Conservation (phyloP, 2,113 vertebrate genomes). For the Galbula dea region DNA sequence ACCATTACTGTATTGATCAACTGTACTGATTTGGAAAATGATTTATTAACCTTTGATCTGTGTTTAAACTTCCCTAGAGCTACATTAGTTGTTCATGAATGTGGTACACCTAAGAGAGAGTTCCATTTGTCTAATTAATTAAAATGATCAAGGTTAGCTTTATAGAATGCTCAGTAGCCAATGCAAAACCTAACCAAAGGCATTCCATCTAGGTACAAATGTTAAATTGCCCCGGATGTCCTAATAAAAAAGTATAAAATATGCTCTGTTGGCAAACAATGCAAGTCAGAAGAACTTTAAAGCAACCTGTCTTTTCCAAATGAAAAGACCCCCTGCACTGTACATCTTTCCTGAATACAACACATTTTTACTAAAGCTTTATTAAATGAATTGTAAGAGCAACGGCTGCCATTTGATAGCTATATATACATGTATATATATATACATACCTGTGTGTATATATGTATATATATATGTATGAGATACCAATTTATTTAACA, state of each 20-base stretch:
- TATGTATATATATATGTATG: constrained; percentile 75
- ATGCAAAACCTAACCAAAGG: constrained; percentile 68
- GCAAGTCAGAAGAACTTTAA: constrained; percentile 82
- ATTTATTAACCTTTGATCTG: constrained; percentile 63
- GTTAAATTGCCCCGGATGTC: constrained; percentile 69
- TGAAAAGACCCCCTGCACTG: constrained; percentile 85
- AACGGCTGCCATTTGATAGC: constrained; percentile 78
- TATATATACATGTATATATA: constrained; percentile 67
- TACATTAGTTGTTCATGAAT: constrained; percentile 23
- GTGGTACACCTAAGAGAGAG: constrained; percentile 47
- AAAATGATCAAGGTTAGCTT: constrained; percentile 68
- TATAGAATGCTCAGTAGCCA: constrained; percentile 68
- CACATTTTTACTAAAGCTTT: constrained; percentile 91
- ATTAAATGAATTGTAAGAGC: constrained; percentile 91
- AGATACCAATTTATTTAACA: constrained; percentile 80
- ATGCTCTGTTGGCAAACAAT: constrained; percentile 76
- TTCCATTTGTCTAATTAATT: constrained; percentile 56
- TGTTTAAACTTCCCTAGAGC: constrained; percentile 51
- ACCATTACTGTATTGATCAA: constrained; percentile 23
- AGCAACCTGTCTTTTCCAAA: constrained; percentile 84
- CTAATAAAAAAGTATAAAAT: constrained; percentile 80
- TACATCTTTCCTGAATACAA: constrained; percentile 87
- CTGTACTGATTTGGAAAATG: constrained; percentile 53
- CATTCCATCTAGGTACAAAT: constrained; percentile 74
- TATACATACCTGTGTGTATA: constrained; percentile 47